Percentiles rank a stretch among this genome's conserved stretches.
Conservation (phyloP, 2,888 invertebrate genomes). For the Dynastes tityus region DNA sequence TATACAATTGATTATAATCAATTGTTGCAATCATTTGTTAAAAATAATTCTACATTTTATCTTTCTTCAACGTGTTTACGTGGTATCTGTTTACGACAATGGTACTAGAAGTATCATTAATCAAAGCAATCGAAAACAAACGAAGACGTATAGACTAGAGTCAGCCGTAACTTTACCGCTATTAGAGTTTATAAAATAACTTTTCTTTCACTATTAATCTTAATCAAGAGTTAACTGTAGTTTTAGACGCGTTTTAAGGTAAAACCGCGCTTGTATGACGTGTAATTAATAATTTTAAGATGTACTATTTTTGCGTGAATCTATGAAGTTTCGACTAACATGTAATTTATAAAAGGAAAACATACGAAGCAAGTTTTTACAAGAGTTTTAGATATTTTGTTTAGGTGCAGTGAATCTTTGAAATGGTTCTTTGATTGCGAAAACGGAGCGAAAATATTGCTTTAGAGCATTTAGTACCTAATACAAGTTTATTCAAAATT, state of each 20-base stretch:
- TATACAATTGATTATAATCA: too few relatives aligned
- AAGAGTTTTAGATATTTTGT: background rate
- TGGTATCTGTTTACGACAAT: background rate
- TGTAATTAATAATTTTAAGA: constrained; percentile 21
- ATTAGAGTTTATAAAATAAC: constrained; percentile 11
- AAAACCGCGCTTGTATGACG: background rate
- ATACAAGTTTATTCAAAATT: too few relatives aligned
- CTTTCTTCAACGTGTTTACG: background rate
- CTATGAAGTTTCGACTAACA: background rate
- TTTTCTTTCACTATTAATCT: constrained; percentile 26
- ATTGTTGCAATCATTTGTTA: too few relatives aligned
- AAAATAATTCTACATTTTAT: too few relatives aligned
- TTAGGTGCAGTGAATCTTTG: too few relatives aligned
- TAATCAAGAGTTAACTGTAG: constrained; percentile 11
- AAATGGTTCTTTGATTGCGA: too few relatives aligned
- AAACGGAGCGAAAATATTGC: too few relatives aligned
- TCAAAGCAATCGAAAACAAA: constrained; percentile 27
- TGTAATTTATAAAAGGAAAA: background rate
- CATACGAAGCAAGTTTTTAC: background rate
- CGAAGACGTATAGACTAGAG: background rate
- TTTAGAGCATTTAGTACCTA: too few relatives aligned
- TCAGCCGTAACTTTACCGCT: constrained; percentile 13
- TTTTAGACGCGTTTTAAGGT: background rate
- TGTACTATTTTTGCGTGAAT: background rate
- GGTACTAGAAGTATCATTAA: constrained; percentile 3